Conservation (phyloP, 2,113 vertebrate species). For the mouse (Mus musculus) region GRCm39 chr3:152327501-152328000, state of each 20-base stretch:
- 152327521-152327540: not conserved
- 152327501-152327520: not conserved
- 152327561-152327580: not conserved
- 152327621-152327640: not conserved
- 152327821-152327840: not conserved
- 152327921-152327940: not conserved
- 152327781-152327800: not conserved
- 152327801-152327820: not conserved
- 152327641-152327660: not conserved
- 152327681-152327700: not conserved
- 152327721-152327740: not conserved
- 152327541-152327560: not conserved
- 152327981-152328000: not conserved
- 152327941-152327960: conserved; percentile 5
- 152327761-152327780: not conserved
- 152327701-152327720: not conserved
- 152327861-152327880: not conserved
- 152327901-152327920: not conserved
- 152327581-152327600: not conserved
- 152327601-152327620: not conserved
- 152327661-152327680: not conserved
- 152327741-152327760: not conserved
- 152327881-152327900: not conserved
- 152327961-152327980: not conserved
- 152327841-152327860: not conserved